Evolutionary conservation across 2,797 vertebrate species (phyloP), one percentile per base, ranked within the genome.

Genomic region (Cryptoblepharus egeriae): DNA sequence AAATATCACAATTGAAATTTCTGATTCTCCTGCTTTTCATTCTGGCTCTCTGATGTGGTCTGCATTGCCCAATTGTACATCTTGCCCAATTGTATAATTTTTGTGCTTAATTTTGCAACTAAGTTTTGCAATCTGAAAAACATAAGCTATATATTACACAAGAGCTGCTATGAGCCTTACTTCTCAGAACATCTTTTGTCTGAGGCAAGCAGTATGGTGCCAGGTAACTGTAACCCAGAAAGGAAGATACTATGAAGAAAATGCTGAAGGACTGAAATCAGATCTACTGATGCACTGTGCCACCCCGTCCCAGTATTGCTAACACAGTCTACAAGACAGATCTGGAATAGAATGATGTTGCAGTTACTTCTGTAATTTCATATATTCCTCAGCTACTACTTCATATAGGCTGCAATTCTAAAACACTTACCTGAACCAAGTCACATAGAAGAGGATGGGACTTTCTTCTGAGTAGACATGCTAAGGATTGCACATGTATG

Each of bases 211-310:
- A 57, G 83, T 89, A 75, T n/a, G 84, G 86, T 79, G 49, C 67
- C 85, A 85, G 81, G 58, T 90, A 83, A 84, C 88, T 87, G 78
- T 73, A 87, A 80, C 72, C 85, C 73, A 71, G 83, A 85, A 87
- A 84, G 74, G 3, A 79, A 88, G 67, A 3, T 20, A 24, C 55
- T 75, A 68, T 74, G 68, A 87, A 78, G 80, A 67, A 55, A 35
- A 67, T 82, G 49, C 52, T 26, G 24, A 1, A 0, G 83, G 30
- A 35, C 22, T 83, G 64, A 70, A 81, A 82, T 32, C 26, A 18
- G 35, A 10, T 78, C 49, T 68, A n/a, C 32, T 52, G 0, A 35
- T 39, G 22, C 58, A 15, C 26, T 58, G 67, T 2, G 20, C 20
- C 35, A 81, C 15, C 15, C 49, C 49, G 3, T 16, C 49, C 49